Base-by-base conservation (phyloP, 2,888 invertebrate genomes). In the Deilephila porcellus region DNA sequence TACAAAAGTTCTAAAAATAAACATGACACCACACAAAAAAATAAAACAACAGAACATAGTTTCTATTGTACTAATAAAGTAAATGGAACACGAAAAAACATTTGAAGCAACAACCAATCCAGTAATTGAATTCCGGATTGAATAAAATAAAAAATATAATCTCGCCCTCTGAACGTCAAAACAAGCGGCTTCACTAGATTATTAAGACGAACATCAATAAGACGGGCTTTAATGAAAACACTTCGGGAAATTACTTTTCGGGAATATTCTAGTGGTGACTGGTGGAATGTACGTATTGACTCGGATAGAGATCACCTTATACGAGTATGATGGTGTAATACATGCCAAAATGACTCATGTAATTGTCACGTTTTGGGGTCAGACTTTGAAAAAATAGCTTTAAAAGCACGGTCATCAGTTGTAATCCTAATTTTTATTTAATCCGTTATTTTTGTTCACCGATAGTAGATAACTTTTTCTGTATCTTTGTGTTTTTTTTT, bases 81-180 rank as follows among this genome's bases (percentile, higher is more conserved):
- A 29, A 62, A 62, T 63, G 63, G 37, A 64, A 64, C 20, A 20
- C 34, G 45, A 67, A 52, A 45, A 52, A 67, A 52, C 17, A 67
- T 67, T 52, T 45, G 52, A 67, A 52, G 67, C 17, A 37, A 64
- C 45, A 67, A 67, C 45, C 67, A 67, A 67, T 67, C 67, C 14
- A 67, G 25, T 67, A 52, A 67, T 45, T 52, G 67, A 67, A 67
- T 67, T 25, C 25, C 52, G 67, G 25, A 67, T 25, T 25, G 67
- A 67, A 67, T 67, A 64, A 37, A 64, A 64, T 45, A 67, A 67
- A 67, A 67, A 67, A 11, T 52, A 17, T 67, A 67, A 67, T 67
- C 67, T 67, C 52, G 67, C 45, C 20, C 45, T 67, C 52, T 20
- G 67, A 67, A 67, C 45, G 67, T 67, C 67, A 67, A 67, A 67